Percentiles rank a stretch among this genome's conserved stretches.
Conservation (phyloP, 2,113 vertebrate species). For the Syngnathus typhle region DNA sequence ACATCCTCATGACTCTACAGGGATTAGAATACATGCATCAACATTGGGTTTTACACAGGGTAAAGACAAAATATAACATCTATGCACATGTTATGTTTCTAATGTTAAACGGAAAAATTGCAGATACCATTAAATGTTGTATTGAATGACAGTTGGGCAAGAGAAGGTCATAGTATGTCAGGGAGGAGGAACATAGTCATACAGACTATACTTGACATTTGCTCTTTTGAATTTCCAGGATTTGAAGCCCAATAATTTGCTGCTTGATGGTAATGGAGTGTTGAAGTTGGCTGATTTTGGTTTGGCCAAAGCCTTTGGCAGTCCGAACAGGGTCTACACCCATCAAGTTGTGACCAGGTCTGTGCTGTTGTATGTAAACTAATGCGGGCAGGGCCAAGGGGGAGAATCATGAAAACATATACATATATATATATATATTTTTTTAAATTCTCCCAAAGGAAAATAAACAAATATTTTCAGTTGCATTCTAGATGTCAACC, state of each 20-base stretch:
- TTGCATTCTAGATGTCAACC: neutral
- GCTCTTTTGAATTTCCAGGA: conserved; percentile 69
- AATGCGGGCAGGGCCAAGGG: neutral
- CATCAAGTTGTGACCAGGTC: conserved; percentile 98
- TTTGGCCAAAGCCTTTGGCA: conserved; percentile 94
- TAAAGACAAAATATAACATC: conserved; percentile 57
- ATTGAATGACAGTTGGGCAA: neutral
- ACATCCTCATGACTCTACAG: conserved; percentile 95
- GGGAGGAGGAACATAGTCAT: neutral
- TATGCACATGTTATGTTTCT: neutral
- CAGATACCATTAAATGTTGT: neutral
- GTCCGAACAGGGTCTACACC: conserved; percentile 92
- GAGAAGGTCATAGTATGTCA: neutral
- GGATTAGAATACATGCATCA: conserved; percentile 94
- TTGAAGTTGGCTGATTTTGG: conserved; percentile 97
- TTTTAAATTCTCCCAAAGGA: neutral
- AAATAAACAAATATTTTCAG: neutral
- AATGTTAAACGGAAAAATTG: neutral
- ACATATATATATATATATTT: too few species aligned
- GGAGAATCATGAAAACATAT: neutral
- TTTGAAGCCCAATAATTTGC: conserved; percentile 95
- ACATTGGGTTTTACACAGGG: conserved; percentile 95
- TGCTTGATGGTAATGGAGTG: conserved; percentile 89
- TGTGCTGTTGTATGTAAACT: neutral
- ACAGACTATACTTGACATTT: conserved; percentile 10